A percentile compares a stretch with the other conserved stretches of the same genome.
Evolutionary conservation across 2,888 invertebrate genomes (phyloP).

Genomic region (Leistus spinibarbis): DNA sequence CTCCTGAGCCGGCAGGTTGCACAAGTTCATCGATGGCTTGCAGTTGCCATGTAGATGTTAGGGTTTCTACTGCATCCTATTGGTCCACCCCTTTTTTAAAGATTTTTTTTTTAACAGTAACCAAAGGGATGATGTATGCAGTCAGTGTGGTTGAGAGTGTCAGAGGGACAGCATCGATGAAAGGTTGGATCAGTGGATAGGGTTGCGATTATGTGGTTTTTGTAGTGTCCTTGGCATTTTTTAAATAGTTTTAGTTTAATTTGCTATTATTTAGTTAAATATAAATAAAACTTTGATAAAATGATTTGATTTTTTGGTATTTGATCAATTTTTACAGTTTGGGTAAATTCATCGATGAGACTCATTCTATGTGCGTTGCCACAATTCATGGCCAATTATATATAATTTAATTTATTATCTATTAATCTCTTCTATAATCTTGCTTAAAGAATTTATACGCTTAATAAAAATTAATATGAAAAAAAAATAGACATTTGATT

Average conservation of each 20-base stretch:
- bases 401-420: too few species aligned
- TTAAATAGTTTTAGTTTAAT: background rate
- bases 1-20: background rate
- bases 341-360: too few species aligned
- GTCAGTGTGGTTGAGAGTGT: background rate
- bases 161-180: constrained; percentile 11
- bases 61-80: constrained; percentile 11
- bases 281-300: background rate
- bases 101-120: constrained; percentile 35
- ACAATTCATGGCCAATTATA: too few species aligned
- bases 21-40: constrained; percentile 4
- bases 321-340: background rate
- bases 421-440: too few species aligned
- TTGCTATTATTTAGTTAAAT: background rate
- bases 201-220: background rate
- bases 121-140: constrained; percentile 8
- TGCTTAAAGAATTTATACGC: too few species aligned
- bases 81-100: constrained; percentile 39
- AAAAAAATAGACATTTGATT: too few species aligned
- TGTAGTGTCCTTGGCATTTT: background rate
- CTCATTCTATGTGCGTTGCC: too few species aligned
- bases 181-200: background rate
- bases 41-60: constrained; percentile 7
- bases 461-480: too few species aligned
- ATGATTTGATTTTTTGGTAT: background rate